A percentile compares a stretch with the other conserved stretches of the same genome.
Evolutionary conservation across 2,888 invertebrate species (phyloP).

Genomic region (Caradrina clavipalpis): DNA sequence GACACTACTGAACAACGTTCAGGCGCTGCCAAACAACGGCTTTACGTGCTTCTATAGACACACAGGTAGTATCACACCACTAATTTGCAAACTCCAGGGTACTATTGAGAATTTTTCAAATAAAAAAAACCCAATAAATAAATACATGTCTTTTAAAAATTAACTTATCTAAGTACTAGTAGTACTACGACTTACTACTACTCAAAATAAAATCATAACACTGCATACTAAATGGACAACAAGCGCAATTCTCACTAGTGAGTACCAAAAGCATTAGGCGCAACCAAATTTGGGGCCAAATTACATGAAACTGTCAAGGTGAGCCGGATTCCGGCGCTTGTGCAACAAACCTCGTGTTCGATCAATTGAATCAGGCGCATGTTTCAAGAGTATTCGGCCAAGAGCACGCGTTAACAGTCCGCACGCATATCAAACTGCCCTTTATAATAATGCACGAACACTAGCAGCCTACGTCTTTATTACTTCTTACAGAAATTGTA

Average conservation of each 20-base stretch:
- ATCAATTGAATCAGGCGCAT: slow-evolving; percentile 70
- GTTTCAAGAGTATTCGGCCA: slow-evolving; percentile 78
- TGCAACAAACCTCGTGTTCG: slow-evolving; percentile 71
- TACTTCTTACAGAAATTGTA: background rate
- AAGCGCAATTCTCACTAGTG: slow-evolving; percentile 17
- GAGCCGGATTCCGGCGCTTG: slow-evolving; percentile 73
- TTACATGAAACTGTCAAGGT: slow-evolving; percentile 76
- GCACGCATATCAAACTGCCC: slow-evolving; percentile 49
- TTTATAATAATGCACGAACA: slow-evolving; percentile 26
- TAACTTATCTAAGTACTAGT: too few species aligned
- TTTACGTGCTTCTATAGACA: too few species aligned
- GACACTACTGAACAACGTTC: too few species aligned
- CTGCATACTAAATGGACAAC: slow-evolving; percentile 9
- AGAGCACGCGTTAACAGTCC: slow-evolving; percentile 61
- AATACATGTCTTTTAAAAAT: background rate
- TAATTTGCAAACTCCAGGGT: too few species aligned
- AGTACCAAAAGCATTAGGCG: slow-evolving; percentile 37
- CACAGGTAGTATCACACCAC: too few species aligned
- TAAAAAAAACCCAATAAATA: too few species aligned
- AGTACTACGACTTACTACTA: background rate
- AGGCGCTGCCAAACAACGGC: too few species aligned
- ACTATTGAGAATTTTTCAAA: too few species aligned
- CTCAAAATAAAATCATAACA: background rate
- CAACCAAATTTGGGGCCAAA: slow-evolving; percentile 59
- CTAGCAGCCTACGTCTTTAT: background rate